Evolutionary conservation across 2,113 vertebrate species (phyloP), one percentile per base, ranked within the genome.

Genomic region (Oncorhynchus tshawytscha): DNA sequence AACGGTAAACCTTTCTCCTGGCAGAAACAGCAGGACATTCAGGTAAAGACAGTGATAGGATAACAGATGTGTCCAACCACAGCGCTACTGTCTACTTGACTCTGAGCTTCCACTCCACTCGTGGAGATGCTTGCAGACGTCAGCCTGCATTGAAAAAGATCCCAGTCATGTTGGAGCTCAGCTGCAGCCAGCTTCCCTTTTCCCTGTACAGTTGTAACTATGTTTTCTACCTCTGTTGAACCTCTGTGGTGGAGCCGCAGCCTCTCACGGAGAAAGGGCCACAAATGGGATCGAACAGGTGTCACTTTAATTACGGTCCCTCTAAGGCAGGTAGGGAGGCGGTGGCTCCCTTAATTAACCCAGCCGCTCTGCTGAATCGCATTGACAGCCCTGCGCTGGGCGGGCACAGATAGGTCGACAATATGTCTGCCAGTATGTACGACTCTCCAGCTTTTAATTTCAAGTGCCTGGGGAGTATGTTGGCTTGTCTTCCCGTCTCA

Each of bases 301-400:
- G 91, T 89, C 88, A 90, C 86, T 92, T 93, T 91, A 89, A 93
- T 92, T 88, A 91, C 68, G 68, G 80, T 74, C 81, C 73, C 76
- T 83, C 84, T 79, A 48, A 76, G 66, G 73, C 62, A 27, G 45
- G 80, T 75, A 74, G 31, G 70, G 79, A 85, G 79, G 82, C 24
- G 20, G 78, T 24, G 78, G 69, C 84, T 88, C 85, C 82, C 79
- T 90, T 92, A 91, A 92, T 93, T 91, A 91, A 91, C 90, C 88
- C 84, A 39, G 54, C 80, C 72, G 78, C 84, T 85, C 49, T 70
- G 62, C 81, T 82, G 81, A 88, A 85, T 87, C 73, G 75, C 83
- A 54, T 75, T 70, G 86, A 87, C 83, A 76, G 83, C 39, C 69
- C 64, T 74, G 64, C 24, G 34, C 77, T 29, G 79, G 78, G 48